Conservation (phyloP, 2,888 invertebrate species). For the Cenopis cana region DNA sequence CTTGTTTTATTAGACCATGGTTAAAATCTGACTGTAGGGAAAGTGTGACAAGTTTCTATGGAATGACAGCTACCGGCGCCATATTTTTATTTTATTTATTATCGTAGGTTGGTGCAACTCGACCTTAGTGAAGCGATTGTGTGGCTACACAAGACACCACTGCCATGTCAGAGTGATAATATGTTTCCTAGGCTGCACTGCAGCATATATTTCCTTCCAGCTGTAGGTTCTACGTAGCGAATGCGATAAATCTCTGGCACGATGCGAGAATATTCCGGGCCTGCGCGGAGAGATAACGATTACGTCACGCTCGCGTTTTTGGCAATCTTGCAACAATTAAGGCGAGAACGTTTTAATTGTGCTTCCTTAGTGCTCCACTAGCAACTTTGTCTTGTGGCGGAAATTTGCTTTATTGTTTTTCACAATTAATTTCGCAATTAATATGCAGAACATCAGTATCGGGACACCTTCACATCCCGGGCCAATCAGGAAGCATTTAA, state of each 20-base stretch:
- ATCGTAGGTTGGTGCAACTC: too few species aligned
- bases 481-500: too few species aligned
- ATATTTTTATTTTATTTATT: too few species aligned
- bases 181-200: neutral
- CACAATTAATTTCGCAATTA: neutral
- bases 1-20: too few species aligned
- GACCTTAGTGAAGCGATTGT: too few species aligned
- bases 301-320: slow-evolving; percentile 40
- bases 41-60: too few species aligned
- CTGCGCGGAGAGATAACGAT: slow-evolving; percentile 35
- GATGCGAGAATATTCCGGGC: slow-evolving; percentile 37
- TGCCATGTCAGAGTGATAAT: neutral
- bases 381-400: neutral
- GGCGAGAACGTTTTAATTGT: slow-evolving; percentile 29
- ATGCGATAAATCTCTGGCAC: slow-evolving; percentile 35
- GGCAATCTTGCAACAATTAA: slow-evolving; percentile 40
- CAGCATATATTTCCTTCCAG: slow-evolving; percentile 20
- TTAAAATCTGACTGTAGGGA: too few species aligned
- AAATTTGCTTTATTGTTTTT: neutral
- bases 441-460: too few species aligned
- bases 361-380: slow-evolving; percentile 9
- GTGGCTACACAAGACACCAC: neutral
- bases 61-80: too few species aligned
- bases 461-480: too few species aligned
- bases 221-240: neutral